phyloP scores from a whole-genome alignment of 1,140 invertebrate genomes.

The Drosophila fuyamai region DNA sequence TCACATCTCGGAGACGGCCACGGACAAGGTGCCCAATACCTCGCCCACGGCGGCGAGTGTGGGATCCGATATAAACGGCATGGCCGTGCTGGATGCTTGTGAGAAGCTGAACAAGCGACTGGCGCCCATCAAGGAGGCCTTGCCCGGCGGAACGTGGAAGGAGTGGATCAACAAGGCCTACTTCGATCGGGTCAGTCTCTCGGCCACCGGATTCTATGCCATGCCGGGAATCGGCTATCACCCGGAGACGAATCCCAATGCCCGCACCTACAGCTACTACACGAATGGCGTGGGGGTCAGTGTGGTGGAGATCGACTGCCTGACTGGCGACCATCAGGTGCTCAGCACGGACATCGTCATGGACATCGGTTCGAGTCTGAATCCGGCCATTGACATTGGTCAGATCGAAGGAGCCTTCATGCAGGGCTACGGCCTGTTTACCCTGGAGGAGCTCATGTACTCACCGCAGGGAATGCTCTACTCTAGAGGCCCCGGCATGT shows the following conservation, averaged over 20 bases:
- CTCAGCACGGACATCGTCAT: constrained; percentile 96
- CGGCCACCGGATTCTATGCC: constrained; percentile 94
- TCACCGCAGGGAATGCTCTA: constrained; percentile 92
- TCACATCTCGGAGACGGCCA: constrained; percentile 94
- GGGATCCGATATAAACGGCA: constrained; percentile 97
- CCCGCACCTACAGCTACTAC: constrained; percentile 92
- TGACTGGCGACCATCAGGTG: constrained; percentile 95
- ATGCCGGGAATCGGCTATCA: constrained; percentile 93
- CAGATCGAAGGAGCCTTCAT: constrained; percentile 97
- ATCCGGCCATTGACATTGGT: constrained; percentile 98
- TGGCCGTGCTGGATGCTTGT: constrained; percentile 96
- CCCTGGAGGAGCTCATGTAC: constrained; percentile 95
- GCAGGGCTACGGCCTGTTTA: constrained; percentile 96
- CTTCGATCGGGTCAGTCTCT: constrained; percentile 91
- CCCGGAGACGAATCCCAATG: constrained; percentile 88
- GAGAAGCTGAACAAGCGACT: constrained; percentile 91
- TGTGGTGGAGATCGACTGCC: constrained; percentile 94
- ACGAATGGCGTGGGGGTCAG: constrained; percentile 92
- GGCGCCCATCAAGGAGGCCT: constrained; percentile 90
- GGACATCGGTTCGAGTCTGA: constrained; percentile 96
- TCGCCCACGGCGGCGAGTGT: constrained; percentile 96
- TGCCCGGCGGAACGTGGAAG: constrained; percentile 94
- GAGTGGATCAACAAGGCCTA: constrained; percentile 94
- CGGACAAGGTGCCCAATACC: constrained; percentile 97
- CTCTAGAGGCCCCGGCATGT: constrained; percentile 95